Evolutionary conservation across 2,888 invertebrate genomes (phyloP).

Genomic region (Hylaea fasciaria): DNA sequence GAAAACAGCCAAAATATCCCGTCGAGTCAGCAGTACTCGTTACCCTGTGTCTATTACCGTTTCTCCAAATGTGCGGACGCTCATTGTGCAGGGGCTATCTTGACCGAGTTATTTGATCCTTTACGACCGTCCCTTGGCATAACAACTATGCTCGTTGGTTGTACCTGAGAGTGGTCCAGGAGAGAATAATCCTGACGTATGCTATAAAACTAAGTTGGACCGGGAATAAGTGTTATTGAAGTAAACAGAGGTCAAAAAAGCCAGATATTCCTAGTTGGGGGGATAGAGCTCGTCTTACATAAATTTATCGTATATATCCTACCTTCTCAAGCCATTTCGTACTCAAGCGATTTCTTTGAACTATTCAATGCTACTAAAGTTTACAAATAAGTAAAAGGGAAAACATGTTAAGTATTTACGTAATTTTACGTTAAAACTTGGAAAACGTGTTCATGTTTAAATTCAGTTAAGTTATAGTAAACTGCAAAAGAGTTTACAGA

Average conservation of each 20-base stretch:
- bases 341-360: too few species aligned
- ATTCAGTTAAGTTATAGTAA: too few species aligned
- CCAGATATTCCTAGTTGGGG: too few species aligned
- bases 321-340: too few species aligned
- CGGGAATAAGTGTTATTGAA: neutral
- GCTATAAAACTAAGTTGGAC: slow-evolving; percentile 4
- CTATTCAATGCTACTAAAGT: too few species aligned
- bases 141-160: slow-evolving; percentile 18
- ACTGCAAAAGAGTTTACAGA: too few species aligned
- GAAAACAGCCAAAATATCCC: slow-evolving; percentile 30
- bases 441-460: too few species aligned
- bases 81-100: slow-evolving; percentile 60
- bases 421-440: too few species aligned
- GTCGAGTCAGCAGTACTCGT: slow-evolving; percentile 55
- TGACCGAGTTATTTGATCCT: slow-evolving; percentile 54
- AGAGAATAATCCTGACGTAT: slow-evolving; percentile 4
- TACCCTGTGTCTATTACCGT: slow-evolving; percentile 58
- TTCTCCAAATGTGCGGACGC: slow-evolving; percentile 58
- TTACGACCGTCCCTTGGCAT: slow-evolving; percentile 41
- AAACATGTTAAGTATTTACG: too few species aligned
- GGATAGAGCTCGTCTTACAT: too few species aligned
- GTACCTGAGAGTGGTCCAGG: slow-evolving; percentile 9
- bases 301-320: too few species aligned
- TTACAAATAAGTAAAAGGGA: too few species aligned
- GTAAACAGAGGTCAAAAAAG: neutral